Percentiles rank a stretch among this genome's conserved stretches.
These are phyloP conservation scores for Heliothis subflexa DNA, from an alignment of 1,140 invertebrate species.

Conservation along the genomic window DNA sequence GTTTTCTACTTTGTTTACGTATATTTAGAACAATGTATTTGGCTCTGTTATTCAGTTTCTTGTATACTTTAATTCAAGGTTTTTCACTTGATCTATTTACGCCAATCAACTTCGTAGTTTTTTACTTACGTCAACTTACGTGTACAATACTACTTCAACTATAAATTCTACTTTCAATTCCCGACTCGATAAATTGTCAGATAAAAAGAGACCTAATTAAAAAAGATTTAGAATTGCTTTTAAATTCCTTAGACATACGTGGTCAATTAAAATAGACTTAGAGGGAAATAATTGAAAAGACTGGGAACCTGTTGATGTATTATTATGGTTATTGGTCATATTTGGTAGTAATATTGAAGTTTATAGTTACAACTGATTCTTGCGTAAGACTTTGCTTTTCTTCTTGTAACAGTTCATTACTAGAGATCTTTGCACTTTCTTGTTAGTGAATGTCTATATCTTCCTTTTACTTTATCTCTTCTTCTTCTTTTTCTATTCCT, in stretches of 20 bases:
- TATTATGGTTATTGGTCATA: conserved; percentile 2
- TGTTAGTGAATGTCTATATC: no score
- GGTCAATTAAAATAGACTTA: conserved; percentile 32
- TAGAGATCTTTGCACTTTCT: no score
- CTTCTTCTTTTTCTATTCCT: no score
- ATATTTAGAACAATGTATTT: no score
- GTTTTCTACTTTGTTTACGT: not conserved
- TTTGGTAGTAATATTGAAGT: conserved; percentile 1
- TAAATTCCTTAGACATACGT: conserved; percentile 11
- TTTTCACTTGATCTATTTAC: conserved; percentile 1
- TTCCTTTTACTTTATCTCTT: no score
- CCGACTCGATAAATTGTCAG: conserved; percentile 4
- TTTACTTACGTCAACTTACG: not conserved
- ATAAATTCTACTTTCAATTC: conserved; percentile 25
- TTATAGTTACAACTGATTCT: not conserved
- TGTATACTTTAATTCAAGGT: not conserved
- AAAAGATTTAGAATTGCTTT: conserved; percentile 25
- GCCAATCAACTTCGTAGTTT: not conserved
- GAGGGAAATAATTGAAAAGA: conserved; percentile 18
- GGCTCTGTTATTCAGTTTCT: not conserved
- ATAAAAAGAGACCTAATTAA: conserved; percentile 27
- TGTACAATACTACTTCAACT: not conserved
- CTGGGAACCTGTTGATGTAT: conserved; percentile 5
- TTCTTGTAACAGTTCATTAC: no score
- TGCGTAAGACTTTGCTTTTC: not conserved